Percentiles rank a stretch among this genome's conserved stretches.
Evolutionary conservation across 2,797 vertebrate genomes (phyloP).

Genomic region (Anniella stebbinsi): DNA sequence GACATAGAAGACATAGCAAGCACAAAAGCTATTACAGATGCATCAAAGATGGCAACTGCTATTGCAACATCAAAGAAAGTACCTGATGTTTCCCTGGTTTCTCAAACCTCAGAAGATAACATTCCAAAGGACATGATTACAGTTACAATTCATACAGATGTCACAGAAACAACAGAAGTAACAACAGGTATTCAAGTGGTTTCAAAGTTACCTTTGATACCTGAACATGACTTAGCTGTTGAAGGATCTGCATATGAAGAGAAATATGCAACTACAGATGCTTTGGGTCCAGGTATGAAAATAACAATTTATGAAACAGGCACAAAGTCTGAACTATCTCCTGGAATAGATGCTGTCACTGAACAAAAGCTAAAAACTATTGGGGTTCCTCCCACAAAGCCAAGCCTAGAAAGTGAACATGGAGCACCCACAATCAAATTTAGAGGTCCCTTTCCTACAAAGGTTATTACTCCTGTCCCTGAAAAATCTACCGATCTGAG

Average conservation of each 20-base stretch:
- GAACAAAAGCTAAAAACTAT: slow-evolving; percentile 52
- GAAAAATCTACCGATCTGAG: slow-evolving; percentile 46
- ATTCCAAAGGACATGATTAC: slow-evolving; percentile 59
- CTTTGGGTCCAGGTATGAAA: slow-evolving; percentile 33
- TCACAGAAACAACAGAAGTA: slow-evolving; percentile 54
- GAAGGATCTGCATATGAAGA: slow-evolving; percentile 44
- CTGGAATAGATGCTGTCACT: slow-evolving; percentile 22
- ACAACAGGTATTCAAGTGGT: slow-evolving; percentile 26
- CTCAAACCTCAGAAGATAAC: slow-evolving; percentile 64
- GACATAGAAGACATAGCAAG: slow-evolving; percentile 48
- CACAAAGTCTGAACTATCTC: slow-evolving; percentile 35
- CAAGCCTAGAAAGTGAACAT: slow-evolving; percentile 13
- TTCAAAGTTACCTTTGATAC: slow-evolving; percentile 25
- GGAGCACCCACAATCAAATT: slow-evolving; percentile 14
- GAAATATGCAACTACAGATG: slow-evolving; percentile 44
- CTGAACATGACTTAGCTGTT: slow-evolving; percentile 32
- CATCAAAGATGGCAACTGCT: slow-evolving; percentile 56
- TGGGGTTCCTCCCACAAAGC: slow-evolving; percentile 20
- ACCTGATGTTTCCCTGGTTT: slow-evolving; percentile 53
- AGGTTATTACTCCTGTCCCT: slow-evolving; percentile 35
- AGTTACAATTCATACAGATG: slow-evolving; percentile 60
- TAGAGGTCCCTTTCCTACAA: slow-evolving; percentile 34
- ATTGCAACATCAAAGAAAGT: slow-evolving; percentile 65
- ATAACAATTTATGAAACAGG: slow-evolving; percentile 43
- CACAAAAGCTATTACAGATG: slow-evolving; percentile 56